phyloP scores from a whole-genome alignment of 2,888 invertebrate species.

The Amblyjoppa proteus region DNA sequence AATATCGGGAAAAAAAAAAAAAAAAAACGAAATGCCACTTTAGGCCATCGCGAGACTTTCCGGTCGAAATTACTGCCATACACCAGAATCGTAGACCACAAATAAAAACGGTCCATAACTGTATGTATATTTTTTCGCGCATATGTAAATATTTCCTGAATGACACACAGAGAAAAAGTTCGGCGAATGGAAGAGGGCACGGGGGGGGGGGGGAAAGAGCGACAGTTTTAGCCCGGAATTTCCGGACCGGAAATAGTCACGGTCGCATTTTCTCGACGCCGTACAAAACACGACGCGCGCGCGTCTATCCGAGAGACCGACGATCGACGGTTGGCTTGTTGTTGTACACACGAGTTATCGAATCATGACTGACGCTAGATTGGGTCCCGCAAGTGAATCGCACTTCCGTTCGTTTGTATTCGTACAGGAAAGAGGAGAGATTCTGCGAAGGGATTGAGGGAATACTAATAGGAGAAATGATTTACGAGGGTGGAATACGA shows the following conservation, averaged over 20 bases:
- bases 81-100: no score
- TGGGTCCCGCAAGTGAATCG: conserved; percentile 30
- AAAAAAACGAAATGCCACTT: conserved; percentile 36
- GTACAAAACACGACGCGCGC: no score
- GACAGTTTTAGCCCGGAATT: conserved; percentile 67
- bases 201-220: no score
- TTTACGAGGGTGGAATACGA: conserved; percentile 42
- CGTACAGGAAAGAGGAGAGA: conserved; percentile 55
- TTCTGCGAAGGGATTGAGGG: conserved; percentile 41
- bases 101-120: neutral
- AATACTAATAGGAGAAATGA: conserved; percentile 52
- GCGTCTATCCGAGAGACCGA: neutral
- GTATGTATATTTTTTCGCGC: conserved; percentile 24
- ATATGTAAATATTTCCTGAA: neutral
- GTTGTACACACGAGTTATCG: conserved; percentile 25
- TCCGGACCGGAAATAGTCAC: conserved; percentile 71
- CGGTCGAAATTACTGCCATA: neutral
- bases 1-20: conserved; percentile 15
- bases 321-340: neutral
- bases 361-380: conserved; percentile 35
- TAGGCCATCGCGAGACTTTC: conserved; percentile 46
- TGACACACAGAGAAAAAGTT: conserved; percentile 8
- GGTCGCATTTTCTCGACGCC: neutral
- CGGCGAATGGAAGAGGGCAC: conserved; percentile 21
- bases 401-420: conserved; percentile 51